Evolutionary conservation across 2,113 vertebrate species (phyloP).

Genomic region (Siniperca chuatsi): DNA sequence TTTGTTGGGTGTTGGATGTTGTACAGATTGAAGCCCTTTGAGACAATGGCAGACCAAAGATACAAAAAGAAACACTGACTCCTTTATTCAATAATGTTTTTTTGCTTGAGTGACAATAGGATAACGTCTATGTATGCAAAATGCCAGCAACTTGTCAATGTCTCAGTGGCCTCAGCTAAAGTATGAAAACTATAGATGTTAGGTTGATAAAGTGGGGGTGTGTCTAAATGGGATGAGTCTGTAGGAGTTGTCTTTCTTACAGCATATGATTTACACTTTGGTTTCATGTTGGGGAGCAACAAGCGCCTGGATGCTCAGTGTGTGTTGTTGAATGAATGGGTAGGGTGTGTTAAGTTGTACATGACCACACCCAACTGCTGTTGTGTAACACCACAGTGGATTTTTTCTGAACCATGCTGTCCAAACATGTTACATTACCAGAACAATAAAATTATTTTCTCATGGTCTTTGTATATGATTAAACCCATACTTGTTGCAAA

Average conservation of each 20-base stretch:
- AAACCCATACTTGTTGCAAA: not conserved
- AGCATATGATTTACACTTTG: not conserved
- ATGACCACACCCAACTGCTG: slow-evolving; percentile 20
- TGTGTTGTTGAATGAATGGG: slow-evolving; percentile 22
- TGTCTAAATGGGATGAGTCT: not conserved
- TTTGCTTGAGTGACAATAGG: not conserved
- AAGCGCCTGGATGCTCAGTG: not conserved
- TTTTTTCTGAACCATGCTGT: slow-evolving; percentile 45
- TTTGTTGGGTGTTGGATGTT: slow-evolving; percentile 10
- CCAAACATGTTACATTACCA: slow-evolving; percentile 51
- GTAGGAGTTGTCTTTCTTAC: not conserved
- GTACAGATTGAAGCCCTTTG: not conserved
- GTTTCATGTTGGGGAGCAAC: not conserved
- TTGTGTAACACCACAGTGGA: slow-evolving; percentile 46
- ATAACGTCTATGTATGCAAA: not conserved
- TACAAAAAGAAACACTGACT: not conserved
- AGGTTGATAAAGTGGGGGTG: not conserved
- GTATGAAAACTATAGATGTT: not conserved
- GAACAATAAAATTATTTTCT: slow-evolving; percentile 69
- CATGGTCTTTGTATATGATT: not conserved
- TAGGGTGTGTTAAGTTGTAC: not conserved
- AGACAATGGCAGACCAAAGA: slow-evolving; percentile 12
- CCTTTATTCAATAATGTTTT: not conserved
- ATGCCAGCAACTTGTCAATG: not conserved
- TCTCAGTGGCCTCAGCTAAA: not conserved